Evolutionary conservation across 2,888 invertebrate species (phyloP).

Genomic region (Cosmia trapezina): DNA sequence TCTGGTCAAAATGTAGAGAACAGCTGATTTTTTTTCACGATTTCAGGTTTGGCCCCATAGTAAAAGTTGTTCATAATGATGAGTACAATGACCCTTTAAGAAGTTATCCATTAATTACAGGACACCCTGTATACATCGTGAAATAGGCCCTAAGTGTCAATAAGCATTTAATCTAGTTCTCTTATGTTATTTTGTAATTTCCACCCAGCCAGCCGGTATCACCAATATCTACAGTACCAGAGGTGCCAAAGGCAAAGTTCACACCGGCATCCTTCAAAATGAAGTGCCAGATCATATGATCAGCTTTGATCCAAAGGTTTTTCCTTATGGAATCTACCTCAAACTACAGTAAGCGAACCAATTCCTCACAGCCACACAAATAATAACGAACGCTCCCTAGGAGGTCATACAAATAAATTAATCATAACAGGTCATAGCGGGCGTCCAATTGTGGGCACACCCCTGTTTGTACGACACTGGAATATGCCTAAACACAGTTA

Average conservation of each 20-base stretch:
- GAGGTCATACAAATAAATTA: slow-evolving; percentile 42
- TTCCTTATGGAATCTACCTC: not conserved
- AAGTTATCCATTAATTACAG: no score
- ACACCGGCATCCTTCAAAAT: not conserved
- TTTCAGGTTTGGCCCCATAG: no score
- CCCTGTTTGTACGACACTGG: slow-evolving; percentile 30
- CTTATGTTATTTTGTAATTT: not conserved
- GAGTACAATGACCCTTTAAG: no score
- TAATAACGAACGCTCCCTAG: slow-evolving; percentile 10
- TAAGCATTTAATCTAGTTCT: not conserved
- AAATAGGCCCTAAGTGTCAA: no score
- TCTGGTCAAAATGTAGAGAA: no score
- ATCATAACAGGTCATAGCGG: slow-evolving; percentile 35
- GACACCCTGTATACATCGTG: no score
- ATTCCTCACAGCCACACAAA: not conserved
- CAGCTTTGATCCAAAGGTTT: not conserved
- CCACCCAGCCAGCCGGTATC: not conserved
- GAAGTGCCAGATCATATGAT: not conserved
- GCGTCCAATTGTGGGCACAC: slow-evolving; percentile 52
- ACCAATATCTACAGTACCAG: not conserved
- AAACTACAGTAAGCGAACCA: slow-evolving; percentile 3
- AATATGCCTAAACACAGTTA: no score
- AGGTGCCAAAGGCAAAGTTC: not conserved
- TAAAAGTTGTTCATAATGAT: no score
- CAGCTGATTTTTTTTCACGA: no score